Evolutionary conservation across 2,888 invertebrate species (phyloP).

Genomic region (Exocentrus adspersus): DNA sequence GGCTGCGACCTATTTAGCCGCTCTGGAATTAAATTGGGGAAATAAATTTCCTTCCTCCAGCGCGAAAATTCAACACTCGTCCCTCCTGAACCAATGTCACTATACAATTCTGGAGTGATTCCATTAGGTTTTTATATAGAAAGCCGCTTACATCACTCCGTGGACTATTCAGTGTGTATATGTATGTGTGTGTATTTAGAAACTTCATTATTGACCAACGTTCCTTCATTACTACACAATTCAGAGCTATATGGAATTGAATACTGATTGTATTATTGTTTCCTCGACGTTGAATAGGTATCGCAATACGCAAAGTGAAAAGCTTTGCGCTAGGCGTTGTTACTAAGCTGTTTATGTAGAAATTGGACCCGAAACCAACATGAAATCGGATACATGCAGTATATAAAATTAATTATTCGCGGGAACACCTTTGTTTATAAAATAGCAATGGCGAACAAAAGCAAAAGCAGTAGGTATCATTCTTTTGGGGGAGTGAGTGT

Average conservation of each 20-base stretch:
- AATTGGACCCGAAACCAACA: neutral
- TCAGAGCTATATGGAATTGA: conserved; percentile 21
- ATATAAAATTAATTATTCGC: neutral
- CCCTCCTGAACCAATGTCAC: neutral
- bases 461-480: no score
- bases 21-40: no score
- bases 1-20: no score
- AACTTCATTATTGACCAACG: conserved; percentile 32
- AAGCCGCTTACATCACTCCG: conserved; percentile 17
- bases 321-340: conserved; percentile 20
- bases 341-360: neutral
- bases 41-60: no score
- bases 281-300: conserved; percentile 15
- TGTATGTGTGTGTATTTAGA: conserved; percentile 17
- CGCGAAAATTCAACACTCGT: neutral
- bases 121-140: conserved; percentile 16
- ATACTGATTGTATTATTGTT: conserved; percentile 31
- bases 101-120: neutral
- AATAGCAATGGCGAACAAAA: no score
- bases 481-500: no score
- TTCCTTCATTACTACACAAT: conserved; percentile 26
- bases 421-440: no score
- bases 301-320: conserved; percentile 4
- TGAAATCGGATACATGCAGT: no score
- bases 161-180: neutral